These are phyloP conservation scores for Agriopis aurantiaria DNA, from an alignment of 2,888 invertebrate species.

Conservation along the genomic window DNA sequence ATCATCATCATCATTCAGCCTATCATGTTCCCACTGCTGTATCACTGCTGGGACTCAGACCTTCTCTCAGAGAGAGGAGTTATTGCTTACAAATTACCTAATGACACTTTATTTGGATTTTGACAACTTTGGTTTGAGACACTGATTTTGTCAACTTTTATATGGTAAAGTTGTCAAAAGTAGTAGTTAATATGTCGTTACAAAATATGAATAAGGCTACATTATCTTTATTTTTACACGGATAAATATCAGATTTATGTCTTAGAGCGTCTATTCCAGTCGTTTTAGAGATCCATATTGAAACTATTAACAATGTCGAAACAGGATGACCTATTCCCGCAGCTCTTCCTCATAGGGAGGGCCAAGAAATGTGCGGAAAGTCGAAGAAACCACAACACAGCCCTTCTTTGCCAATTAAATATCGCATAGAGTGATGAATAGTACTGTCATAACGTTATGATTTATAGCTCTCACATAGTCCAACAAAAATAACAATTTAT, in stretches of 20 bases:
- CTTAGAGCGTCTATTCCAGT: neutral
- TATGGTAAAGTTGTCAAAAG: no score
- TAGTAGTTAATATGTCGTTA: no score
- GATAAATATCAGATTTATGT: neutral
- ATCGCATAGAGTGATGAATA: slow-evolving; percentile 31
- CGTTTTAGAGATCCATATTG: neutral
- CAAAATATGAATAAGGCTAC: no score
- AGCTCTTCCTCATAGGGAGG: slow-evolving; percentile 62
- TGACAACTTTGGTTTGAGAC: no score
- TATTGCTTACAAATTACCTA: no score
- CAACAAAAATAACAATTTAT: slow-evolving; percentile 40
- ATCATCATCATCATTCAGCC: no score
- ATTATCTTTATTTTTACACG: no score
- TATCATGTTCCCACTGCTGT: no score
- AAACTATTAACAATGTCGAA: slow-evolving; percentile 50
- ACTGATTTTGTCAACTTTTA: no score
- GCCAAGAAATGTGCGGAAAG: slow-evolving; percentile 45
- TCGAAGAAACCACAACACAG: slow-evolving; percentile 27
- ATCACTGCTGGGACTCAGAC: no score
- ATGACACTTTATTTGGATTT: no score
- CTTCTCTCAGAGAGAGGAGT: no score
- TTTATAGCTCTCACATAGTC: slow-evolving; percentile 41
- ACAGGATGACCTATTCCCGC: slow-evolving; percentile 61
- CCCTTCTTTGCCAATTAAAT: slow-evolving; percentile 40
- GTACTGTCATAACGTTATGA: slow-evolving; percentile 37